Conservation (phyloP, 2,797 vertebrate species). For the Garrulus glandarius region DNA sequence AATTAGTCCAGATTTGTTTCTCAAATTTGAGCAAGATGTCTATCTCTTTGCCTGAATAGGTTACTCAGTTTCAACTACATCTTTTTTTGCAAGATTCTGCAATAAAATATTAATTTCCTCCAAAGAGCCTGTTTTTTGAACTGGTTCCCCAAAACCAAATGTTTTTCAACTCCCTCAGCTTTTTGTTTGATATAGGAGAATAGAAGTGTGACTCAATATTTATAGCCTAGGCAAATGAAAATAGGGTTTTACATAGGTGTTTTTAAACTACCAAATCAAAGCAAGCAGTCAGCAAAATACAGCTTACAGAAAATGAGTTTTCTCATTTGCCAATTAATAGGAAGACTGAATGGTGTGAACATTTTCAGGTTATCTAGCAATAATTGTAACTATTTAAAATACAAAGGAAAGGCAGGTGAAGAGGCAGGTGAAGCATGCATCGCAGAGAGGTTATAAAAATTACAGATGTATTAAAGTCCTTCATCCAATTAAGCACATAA, state of each 20-base stretch:
- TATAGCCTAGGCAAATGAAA: not conserved
- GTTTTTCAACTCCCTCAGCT: not conserved
- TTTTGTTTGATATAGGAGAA: not conserved
- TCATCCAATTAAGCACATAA: not conserved
- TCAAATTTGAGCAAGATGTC: not conserved
- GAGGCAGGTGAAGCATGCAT: not conserved
- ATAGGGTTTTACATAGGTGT: not conserved
- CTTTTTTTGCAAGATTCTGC: not conserved
- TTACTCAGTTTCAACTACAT: not conserved
- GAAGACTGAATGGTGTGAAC: not conserved
- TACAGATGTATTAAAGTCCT: not conserved
- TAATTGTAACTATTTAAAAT: not conserved
- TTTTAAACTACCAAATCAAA: slow-evolving; percentile 26
- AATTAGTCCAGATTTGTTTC: not conserved
- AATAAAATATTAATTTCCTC: not conserved
- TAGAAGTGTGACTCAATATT: not conserved
- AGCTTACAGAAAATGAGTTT: not conserved
- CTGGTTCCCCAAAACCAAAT: not conserved
- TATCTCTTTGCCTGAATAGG: not conserved
- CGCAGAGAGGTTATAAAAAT: not conserved
- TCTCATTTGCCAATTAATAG: not conserved
- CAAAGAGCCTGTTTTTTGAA: not conserved
- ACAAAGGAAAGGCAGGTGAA: not conserved
- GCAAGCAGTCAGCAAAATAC: not conserved
- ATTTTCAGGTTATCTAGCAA: not conserved